Percentiles rank a stretch among this genome's conserved stretches.
phyloP scores from a whole-genome alignment of 1,140 invertebrate species.

The Frieseomelitta varia region DNA sequence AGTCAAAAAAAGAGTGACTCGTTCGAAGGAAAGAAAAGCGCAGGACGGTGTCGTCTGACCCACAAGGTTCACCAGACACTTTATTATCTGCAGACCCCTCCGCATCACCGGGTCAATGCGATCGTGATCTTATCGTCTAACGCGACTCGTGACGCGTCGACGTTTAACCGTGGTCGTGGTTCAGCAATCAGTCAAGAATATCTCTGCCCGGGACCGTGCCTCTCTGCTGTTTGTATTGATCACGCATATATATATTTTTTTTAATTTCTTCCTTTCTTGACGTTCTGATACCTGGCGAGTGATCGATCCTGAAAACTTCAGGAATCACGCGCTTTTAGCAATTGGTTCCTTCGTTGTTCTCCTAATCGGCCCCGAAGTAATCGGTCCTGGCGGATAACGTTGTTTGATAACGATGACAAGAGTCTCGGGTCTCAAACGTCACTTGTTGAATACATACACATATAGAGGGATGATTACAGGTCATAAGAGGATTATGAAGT shows the following conservation, averaged over 20 bases:
- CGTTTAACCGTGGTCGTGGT: conserved; percentile 46
- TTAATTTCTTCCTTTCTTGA: background rate
- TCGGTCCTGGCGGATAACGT: background rate
- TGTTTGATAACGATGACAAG: conserved; percentile 27
- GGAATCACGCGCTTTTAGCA: background rate
- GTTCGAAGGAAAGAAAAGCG: background rate
- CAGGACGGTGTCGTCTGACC: background rate
- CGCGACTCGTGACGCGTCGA: conserved; percentile 37
- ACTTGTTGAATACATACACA: conserved; percentile 52
- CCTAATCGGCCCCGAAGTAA: background rate
- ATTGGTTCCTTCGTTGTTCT: too few relatives aligned
- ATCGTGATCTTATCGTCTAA: conserved; percentile 35
- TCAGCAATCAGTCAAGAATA: background rate
- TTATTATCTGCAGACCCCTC: conserved; percentile 18
- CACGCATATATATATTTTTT: background rate
- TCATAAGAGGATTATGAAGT: conserved; percentile 28
- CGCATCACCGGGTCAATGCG: conserved; percentile 40
- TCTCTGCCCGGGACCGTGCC: background rate
- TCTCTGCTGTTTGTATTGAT: background rate
- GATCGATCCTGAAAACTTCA: background rate
- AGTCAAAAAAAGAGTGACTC: too few relatives aligned
- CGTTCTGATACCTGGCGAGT: background rate
- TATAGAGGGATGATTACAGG: conserved; percentile 24
- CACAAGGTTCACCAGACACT: conserved; percentile 23
- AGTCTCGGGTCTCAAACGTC: conserved; percentile 15